phyloP scores from a whole-genome alignment of 2,113 vertebrate genomes.

The Varanus salvator region DNA sequence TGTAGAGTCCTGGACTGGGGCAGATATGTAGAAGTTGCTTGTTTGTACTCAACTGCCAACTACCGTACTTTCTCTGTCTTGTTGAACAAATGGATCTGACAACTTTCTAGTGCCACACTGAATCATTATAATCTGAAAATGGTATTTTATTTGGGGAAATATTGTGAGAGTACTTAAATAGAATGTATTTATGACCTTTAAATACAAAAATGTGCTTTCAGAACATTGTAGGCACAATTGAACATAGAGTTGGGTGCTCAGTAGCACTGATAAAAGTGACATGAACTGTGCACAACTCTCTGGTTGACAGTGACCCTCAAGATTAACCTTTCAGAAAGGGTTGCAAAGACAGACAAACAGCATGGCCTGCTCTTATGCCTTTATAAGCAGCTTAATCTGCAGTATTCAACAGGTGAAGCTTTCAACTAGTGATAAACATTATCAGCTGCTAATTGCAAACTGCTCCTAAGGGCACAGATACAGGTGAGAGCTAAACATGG shows the following conservation, averaged over 20 bases:
- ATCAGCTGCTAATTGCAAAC: background rate
- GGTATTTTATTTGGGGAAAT: background rate
- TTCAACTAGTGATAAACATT: background rate
- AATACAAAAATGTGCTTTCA: background rate
- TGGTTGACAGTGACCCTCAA: background rate
- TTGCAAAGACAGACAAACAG: background rate
- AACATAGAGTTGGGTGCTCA: background rate
- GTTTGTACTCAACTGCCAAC: background rate
- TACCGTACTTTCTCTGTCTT: background rate
- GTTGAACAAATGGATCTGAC: conserved; percentile 5
- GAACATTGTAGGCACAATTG: background rate
- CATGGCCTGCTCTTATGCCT: background rate
- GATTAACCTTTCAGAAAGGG: background rate
- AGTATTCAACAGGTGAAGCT: background rate
- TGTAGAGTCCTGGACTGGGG: background rate
- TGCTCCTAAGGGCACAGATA: background rate
- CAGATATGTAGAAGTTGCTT: background rate
- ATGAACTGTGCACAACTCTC: background rate
- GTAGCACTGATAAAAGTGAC: background rate
- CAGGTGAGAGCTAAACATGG: background rate
- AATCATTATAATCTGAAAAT: background rate
- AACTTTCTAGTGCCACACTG: background rate
- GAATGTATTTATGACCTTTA: background rate
- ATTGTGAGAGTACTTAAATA: background rate
- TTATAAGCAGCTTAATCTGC: background rate